A percentile compares a stretch with the other conserved stretches of the same genome.
phyloP scores from a whole-genome alignment of 2,797 vertebrate species.

The Australoheros facetus region DNA sequence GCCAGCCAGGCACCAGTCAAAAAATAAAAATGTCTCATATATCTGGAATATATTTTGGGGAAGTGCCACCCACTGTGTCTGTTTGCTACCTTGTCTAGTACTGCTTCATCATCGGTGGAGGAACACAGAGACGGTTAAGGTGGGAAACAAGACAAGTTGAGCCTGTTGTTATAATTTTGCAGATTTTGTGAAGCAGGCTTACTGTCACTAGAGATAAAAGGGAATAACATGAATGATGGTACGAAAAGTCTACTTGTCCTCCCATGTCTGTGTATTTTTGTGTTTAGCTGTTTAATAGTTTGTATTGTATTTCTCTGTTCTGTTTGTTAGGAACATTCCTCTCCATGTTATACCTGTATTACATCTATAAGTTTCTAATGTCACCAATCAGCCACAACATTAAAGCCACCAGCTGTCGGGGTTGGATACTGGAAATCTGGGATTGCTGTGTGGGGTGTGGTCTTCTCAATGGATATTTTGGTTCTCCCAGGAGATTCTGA shows the following conservation, averaged over 20 bases:
- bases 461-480: background rate
- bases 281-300: background rate
- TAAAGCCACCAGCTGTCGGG: background rate
- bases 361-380: background rate
- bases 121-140: background rate
- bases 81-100: conserved; percentile 11
- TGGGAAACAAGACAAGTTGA: background rate
- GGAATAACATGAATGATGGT: background rate
- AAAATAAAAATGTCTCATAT: background rate
- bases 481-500: background rate
- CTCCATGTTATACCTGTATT: background rate
- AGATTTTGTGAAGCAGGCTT: background rate
- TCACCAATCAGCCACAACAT: background rate
- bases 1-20: background rate
- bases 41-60: conserved; percentile 8
- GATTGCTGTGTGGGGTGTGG: background rate
- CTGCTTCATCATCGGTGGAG: background rate
- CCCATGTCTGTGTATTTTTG: background rate
- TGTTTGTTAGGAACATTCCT: background rate
- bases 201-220: background rate
- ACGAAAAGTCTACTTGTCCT: background rate
- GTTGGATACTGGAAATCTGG: background rate
- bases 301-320: background rate
- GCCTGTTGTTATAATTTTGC: background rate
- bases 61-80: background rate